Evolutionary conservation across 23 tunicate species (phyloP).

Genomic region (Ascidia mentula): DNA sequence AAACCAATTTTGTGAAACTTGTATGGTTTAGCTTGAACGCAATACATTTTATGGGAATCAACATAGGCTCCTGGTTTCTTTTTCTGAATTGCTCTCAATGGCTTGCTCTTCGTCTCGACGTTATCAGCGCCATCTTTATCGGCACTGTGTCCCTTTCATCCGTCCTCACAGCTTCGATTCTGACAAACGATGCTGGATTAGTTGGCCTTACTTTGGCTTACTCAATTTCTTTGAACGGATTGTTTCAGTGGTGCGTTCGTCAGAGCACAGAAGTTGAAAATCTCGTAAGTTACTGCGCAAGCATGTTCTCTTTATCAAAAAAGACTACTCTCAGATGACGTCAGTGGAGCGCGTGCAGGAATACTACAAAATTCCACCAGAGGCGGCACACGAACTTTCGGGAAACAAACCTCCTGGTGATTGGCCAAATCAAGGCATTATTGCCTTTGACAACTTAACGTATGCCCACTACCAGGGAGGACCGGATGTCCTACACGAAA

Average conservation of each 20-base stretch:
- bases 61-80: too few relatives aligned
- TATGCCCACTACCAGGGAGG: conserved; percentile 77
- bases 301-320: not conserved
- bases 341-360: conserved; percentile 89
- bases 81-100: too few relatives aligned
- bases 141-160: conserved; percentile 44
- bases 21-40: too few relatives aligned
- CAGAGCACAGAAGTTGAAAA: conserved; percentile 87
- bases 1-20: too few relatives aligned
- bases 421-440: conserved; percentile 63
- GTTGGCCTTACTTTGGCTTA: conserved; percentile 78
- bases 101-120: too few relatives aligned
- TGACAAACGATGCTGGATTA: conserved; percentile 35
- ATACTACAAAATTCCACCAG: conserved; percentile 64
- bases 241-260: conserved; percentile 80
- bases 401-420: conserved; percentile 30
- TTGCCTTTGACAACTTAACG: conserved; percentile 42
- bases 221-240: conserved; percentile 40
- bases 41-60: too few relatives aligned
- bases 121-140: too few relatives aligned
- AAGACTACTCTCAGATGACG: conserved; percentile 57
- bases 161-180: conserved; percentile 15
- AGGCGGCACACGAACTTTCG: conserved; percentile 31
- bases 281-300: conserved; percentile 38
- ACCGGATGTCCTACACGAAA: conserved; percentile 49